phyloP scores from a whole-genome alignment of 2,888 invertebrate genomes.

The Parnassius glacialis region DNA sequence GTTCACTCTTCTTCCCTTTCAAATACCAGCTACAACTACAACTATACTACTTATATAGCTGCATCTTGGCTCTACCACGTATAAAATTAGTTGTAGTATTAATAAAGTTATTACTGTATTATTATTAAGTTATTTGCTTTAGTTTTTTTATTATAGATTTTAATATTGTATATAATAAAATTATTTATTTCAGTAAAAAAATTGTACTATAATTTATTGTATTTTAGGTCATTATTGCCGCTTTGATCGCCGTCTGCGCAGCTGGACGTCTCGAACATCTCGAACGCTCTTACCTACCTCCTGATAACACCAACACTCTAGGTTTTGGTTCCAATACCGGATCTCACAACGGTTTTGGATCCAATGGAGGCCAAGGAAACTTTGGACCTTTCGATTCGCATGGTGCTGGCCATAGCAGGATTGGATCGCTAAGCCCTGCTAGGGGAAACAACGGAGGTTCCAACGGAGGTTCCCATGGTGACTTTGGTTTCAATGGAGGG shows the following conservation, averaged over 20 bases:
- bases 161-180: too few relatives aligned
- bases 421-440: constrained; percentile 20
- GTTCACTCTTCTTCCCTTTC: too few relatives aligned
- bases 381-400: constrained; percentile 24
- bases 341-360: constrained; percentile 30
- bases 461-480: constrained; percentile 28
- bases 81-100: too few relatives aligned
- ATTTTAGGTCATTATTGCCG: constrained; percentile 61
- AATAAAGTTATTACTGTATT: too few relatives aligned
- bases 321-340: constrained; percentile 28
- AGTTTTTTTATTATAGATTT: too few relatives aligned
- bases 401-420: constrained; percentile 11
- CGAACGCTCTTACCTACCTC: constrained; percentile 68
- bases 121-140: too few relatives aligned
- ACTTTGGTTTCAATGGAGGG: constrained; percentile 29
- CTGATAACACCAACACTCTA: constrained; percentile 34
- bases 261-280: constrained; percentile 68
- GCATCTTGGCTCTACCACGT: too few relatives aligned
- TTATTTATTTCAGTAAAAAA: too few relatives aligned
- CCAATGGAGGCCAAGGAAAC: constrained; percentile 25
- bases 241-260: constrained; percentile 57
- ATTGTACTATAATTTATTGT: constrained; percentile 8
- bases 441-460: constrained; percentile 28
- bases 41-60: too few relatives aligned
- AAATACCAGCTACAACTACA: too few relatives aligned